Conservation (phyloP, 2,113 vertebrate species). For the Tympanuchus pallidicinctus region DNA sequence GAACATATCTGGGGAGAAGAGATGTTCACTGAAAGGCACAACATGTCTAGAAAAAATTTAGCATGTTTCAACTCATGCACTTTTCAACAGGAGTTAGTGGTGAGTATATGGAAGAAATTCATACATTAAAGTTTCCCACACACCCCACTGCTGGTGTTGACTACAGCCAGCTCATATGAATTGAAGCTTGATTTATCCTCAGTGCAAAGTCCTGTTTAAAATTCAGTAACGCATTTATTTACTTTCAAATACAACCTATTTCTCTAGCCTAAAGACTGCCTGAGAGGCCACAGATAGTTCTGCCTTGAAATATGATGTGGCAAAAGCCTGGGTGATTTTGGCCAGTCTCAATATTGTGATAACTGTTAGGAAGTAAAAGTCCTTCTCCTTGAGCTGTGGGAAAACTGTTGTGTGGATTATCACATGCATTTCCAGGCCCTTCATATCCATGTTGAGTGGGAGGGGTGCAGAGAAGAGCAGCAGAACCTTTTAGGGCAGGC, state of each 20-base stretch:
- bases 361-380: background rate
- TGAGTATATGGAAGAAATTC: background rate
- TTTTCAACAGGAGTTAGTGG: slow-evolving; percentile 6
- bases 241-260: slow-evolving; percentile 25
- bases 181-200: slow-evolving; percentile 37
- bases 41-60: background rate
- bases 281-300: slow-evolving; percentile 64
- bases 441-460: background rate
- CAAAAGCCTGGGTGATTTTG: slow-evolving; percentile 24
- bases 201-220: slow-evolving; percentile 44
- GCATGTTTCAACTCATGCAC: background rate
- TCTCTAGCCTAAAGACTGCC: slow-evolving; percentile 15
- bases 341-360: slow-evolving; percentile 6
- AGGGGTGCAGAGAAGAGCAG: background rate
- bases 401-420: background rate
- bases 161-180: background rate
- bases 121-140: background rate
- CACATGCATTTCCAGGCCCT: background rate
- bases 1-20: background rate
- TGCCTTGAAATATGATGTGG: slow-evolving; percentile 57
- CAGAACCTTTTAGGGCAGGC: background rate
- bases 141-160: background rate
- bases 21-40: background rate
- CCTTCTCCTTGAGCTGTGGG: background rate
- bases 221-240: background rate